Percentiles rank a stretch among this genome's conserved stretches.
phyloP scores from a whole-genome alignment of 2,113 vertebrate genomes.

The Alouatta palliata region DNA sequence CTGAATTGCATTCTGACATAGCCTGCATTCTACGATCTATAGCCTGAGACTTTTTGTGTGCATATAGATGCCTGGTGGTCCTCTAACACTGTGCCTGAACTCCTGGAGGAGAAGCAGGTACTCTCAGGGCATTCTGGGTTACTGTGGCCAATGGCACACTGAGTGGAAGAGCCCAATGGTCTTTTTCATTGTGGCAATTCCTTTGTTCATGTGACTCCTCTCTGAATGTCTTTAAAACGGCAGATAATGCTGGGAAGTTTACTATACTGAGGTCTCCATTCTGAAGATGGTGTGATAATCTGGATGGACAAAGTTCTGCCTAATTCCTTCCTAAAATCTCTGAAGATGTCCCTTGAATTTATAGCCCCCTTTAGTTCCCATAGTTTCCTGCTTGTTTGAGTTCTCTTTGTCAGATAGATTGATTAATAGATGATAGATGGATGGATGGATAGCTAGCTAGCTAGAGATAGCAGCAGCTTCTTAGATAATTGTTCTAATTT shows the following conservation, averaged over 20 bases:
- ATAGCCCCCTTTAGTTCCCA: not conserved
- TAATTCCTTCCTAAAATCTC: not conserved
- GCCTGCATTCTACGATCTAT: not conserved
- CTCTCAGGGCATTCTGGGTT: not conserved
- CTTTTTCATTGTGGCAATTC: not conserved
- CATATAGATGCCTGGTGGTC: not conserved
- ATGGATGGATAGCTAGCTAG: not conserved
- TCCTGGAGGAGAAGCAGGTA: not conserved
- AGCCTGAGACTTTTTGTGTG: not conserved
- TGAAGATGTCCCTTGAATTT: not conserved
- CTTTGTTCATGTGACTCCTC: not conserved
- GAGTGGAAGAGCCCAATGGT: not conserved
- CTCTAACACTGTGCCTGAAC: not conserved
- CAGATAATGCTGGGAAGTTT: not conserved
- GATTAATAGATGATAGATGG: not conserved
- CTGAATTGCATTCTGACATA: not conserved
- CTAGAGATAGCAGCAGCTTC: not conserved
- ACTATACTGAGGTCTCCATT: not conserved
- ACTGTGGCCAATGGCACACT: not conserved
- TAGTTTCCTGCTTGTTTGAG: not conserved
- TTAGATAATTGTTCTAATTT: slow-evolving; percentile 9
- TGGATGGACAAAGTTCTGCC: not conserved
- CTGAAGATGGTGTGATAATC: not conserved
- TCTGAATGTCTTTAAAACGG: not conserved
- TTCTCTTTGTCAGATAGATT: not conserved